Conservation (phyloP, 92 coral and sea anemone species). For the Porites rus region DNA sequence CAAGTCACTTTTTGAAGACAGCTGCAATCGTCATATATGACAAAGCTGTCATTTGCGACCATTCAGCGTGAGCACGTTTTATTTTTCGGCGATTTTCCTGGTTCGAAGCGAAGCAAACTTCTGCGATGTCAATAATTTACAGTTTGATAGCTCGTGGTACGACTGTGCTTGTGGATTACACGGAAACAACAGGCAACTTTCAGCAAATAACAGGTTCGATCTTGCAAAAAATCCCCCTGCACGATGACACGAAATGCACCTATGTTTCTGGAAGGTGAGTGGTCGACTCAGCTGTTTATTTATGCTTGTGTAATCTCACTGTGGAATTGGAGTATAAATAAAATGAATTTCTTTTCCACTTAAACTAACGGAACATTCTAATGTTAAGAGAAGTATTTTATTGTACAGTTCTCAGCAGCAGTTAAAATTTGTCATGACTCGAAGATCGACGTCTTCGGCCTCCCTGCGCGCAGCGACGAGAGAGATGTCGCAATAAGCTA, state of each 20-base stretch:
- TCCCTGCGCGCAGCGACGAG: not conserved
- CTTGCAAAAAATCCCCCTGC: conserved; percentile 85
- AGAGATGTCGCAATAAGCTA: not conserved
- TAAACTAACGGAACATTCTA: too few species aligned
- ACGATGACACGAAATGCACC: conserved; percentile 89
- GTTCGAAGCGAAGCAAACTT: not conserved
- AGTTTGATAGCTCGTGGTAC: conserved; percentile 90
- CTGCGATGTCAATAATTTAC: conserved; percentile 88
- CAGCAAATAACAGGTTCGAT: conserved; percentile 89
- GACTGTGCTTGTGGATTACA: conserved; percentile 92
- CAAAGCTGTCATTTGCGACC: too few species aligned
- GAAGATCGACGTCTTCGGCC: too few species aligned
- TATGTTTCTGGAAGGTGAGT: conserved; percentile 95
- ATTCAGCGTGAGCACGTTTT: too few species aligned
- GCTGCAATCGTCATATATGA: not conserved
- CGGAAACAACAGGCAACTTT: conserved; percentile 96
- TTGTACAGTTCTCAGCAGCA: not conserved
- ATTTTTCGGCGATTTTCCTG: not conserved
- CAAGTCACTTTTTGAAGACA: not conserved
- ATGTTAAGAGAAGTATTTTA: too few species aligned
- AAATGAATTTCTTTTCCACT: too few species aligned
- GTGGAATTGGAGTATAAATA: not conserved
- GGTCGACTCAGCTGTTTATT: not conserved
- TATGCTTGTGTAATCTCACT: not conserved
- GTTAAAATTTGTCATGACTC: too few species aligned